These are phyloP conservation scores for Chromoteleia sp. DNA, from an alignment of 2,888 invertebrate species.

Conservation along the genomic window DNA sequence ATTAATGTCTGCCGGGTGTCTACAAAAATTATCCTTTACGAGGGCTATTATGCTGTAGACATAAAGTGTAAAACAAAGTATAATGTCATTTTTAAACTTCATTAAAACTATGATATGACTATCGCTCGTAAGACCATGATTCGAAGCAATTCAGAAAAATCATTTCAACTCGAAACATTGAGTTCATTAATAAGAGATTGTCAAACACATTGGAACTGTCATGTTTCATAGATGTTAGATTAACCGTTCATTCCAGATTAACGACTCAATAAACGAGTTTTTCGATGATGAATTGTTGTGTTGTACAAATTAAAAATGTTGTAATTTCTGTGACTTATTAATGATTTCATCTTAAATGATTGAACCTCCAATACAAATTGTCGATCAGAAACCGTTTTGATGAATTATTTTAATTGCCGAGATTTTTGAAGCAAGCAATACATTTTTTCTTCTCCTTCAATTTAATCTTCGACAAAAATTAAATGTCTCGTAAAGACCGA, in stretches of 20 bases:
- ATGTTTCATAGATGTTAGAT: slow-evolving; percentile 40
- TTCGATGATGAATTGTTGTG: slow-evolving; percentile 30
- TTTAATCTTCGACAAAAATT: too few species aligned
- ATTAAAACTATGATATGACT: slow-evolving; percentile 34
- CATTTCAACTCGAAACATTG: slow-evolving; percentile 18
- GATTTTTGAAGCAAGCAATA: slow-evolving; percentile 2
- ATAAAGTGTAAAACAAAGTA: slow-evolving; percentile 37
- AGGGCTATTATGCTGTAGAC: slow-evolving; percentile 15
- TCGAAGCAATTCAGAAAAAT: slow-evolving; percentile 24
- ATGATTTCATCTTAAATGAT: slow-evolving; percentile 38
- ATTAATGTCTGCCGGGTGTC: slow-evolving; percentile 45
- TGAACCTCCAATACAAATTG: slow-evolving; percentile 15
- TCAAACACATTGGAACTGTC: slow-evolving; percentile 35
- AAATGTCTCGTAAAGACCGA: too few species aligned
- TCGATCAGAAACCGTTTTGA: slow-evolving; percentile 9
- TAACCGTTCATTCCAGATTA: slow-evolving; percentile 38
- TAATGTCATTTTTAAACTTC: slow-evolving; percentile 16
- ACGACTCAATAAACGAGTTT: slow-evolving; percentile 49
- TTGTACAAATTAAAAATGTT: slow-evolving; percentile 43
- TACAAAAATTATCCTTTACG: slow-evolving; percentile 48
- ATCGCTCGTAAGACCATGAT: slow-evolving; percentile 1
- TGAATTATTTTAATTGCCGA: slow-evolving; percentile 10
- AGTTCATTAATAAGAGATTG: slow-evolving; percentile 52
- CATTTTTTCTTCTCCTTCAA: neutral
- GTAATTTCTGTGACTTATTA: slow-evolving; percentile 36